phyloP scores from a whole-genome alignment of 1,140 invertebrate species.

The Musca domestica region DNA sequence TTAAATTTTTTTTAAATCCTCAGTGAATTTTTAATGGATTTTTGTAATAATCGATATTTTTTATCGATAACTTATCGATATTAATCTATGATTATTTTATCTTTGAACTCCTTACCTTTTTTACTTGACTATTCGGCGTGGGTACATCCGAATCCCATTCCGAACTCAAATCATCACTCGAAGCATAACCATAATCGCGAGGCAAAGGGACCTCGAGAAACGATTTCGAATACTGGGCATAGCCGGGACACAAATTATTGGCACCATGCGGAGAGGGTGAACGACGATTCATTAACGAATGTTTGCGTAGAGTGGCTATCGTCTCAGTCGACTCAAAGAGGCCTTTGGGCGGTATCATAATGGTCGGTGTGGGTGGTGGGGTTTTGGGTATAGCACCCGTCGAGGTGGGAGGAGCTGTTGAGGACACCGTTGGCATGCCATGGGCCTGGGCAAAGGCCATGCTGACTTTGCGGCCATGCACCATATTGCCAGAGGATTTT shows the following conservation, averaged over 20 bases:
- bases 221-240: slow-evolving; percentile 74
- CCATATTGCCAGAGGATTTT: slow-evolving; percentile 40
- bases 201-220: slow-evolving; percentile 71
- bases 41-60: no score
- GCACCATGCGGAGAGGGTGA: slow-evolving; percentile 42
- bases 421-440: slow-evolving; percentile 24
- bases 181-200: slow-evolving; percentile 78
- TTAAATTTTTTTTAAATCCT: no score
- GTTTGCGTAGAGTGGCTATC: slow-evolving; percentile 20
- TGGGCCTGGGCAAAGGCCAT: slow-evolving; percentile 52
- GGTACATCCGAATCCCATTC: slow-evolving; percentile 84
- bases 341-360: slow-evolving; percentile 7
- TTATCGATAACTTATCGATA: no score
- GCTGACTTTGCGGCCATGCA: slow-evolving; percentile 46
- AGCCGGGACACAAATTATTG: slow-evolving; percentile 59
- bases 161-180: slow-evolving; percentile 82
- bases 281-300: slow-evolving; percentile 30
- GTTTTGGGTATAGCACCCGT: slow-evolving; percentile 33
- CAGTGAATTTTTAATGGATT: no score
- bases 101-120: slow-evolving; percentile 41
- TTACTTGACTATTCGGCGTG: slow-evolving; percentile 29
- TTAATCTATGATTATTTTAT: no score
- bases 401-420: not conserved
- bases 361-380: slow-evolving; percentile 8
- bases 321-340: slow-evolving; percentile 1